Conservation (phyloP, 1,140 invertebrate species). For the Belonocnema kinseyi region DNA sequence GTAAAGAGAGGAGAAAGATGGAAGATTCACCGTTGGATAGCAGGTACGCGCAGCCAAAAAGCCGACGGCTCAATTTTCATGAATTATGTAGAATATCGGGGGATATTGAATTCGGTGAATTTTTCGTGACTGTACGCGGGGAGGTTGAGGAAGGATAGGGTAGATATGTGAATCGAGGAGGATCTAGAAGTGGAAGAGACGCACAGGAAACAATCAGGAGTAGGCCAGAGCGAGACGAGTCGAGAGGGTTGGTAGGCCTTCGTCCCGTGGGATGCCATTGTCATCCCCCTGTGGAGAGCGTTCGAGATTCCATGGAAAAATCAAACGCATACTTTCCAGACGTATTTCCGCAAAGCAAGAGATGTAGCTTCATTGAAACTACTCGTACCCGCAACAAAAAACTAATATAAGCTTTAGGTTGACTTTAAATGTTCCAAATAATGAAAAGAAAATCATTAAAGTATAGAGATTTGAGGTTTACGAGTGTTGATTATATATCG, state of each 20-base stretch:
- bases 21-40: slow-evolving; percentile 39
- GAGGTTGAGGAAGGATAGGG: slow-evolving; percentile 41
- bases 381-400: slow-evolving; percentile 6
- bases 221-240: slow-evolving; percentile 57
- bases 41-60: slow-evolving; percentile 55
- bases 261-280: slow-evolving; percentile 70
- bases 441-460: neutral
- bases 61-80: slow-evolving; percentile 70
- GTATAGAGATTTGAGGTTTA: slow-evolving; percentile 2
- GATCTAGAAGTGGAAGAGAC: slow-evolving; percentile 60
- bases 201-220: slow-evolving; percentile 71
- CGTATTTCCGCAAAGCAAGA: slow-evolving; percentile 36
- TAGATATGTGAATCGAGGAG: slow-evolving; percentile 47
- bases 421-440: neutral
- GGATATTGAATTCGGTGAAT: slow-evolving; percentile 71
- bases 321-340: slow-evolving; percentile 69
- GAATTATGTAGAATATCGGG: slow-evolving; percentile 71
- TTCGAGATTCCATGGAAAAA: slow-evolving; percentile 68
- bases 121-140: slow-evolving; percentile 60
- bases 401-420: neutral
- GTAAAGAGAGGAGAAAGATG: slow-evolving; percentile 25
- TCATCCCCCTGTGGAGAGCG: slow-evolving; percentile 68
- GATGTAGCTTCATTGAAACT: neutral
- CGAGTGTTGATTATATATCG: slow-evolving; percentile 4
- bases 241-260: slow-evolving; percentile 63